Percentiles rank a stretch among this genome's conserved stretches.
Evolutionary conservation across 92 coral and sea anemone genomes (phyloP).

Genomic region (Isaurus tuberculatus): DNA sequence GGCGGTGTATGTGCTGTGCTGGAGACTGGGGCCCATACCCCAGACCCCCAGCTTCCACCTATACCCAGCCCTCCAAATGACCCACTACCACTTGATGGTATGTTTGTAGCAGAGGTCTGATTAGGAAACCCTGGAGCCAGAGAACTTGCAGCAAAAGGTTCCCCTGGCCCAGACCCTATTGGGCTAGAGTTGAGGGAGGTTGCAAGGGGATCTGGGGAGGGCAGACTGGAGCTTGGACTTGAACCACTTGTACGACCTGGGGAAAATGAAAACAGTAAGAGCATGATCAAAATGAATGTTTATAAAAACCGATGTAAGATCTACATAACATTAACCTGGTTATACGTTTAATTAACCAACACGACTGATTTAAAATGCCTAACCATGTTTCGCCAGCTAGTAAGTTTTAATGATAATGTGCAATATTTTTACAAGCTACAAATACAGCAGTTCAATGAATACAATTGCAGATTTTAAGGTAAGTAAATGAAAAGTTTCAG

Average conservation of each 20-base stretch:
- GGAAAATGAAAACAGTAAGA: neutral
- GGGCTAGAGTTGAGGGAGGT: slow-evolving; percentile 44
- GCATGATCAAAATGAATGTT: neutral
- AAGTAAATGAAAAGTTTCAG: no score
- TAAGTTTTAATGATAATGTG: no score
- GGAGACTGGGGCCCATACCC: slow-evolving; percentile 91
- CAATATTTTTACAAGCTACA: no score
- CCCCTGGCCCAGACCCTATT: slow-evolving; percentile 54
- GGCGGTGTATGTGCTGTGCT: slow-evolving; percentile 41
- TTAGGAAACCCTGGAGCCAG: slow-evolving; percentile 61
- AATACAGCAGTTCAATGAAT: no score
- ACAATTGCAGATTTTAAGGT: no score
- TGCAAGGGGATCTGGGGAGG: slow-evolving; percentile 57
- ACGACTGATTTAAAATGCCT: no score
- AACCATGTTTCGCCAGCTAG: no score
- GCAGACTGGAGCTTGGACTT: slow-evolving; percentile 37
- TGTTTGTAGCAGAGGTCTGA: slow-evolving; percentile 63
- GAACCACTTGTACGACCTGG: slow-evolving; percentile 42
- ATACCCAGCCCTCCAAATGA: slow-evolving; percentile 92
- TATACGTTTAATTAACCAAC: no score
- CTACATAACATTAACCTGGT: no score
- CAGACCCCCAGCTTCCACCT: slow-evolving; percentile 88
- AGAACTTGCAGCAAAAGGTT: slow-evolving; percentile 59
- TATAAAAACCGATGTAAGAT: no score
- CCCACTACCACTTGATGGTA: slow-evolving; percentile 52